Base-by-base conservation (phyloP, 1,140 invertebrate species). In the Leptopilina boulardi region DNA sequence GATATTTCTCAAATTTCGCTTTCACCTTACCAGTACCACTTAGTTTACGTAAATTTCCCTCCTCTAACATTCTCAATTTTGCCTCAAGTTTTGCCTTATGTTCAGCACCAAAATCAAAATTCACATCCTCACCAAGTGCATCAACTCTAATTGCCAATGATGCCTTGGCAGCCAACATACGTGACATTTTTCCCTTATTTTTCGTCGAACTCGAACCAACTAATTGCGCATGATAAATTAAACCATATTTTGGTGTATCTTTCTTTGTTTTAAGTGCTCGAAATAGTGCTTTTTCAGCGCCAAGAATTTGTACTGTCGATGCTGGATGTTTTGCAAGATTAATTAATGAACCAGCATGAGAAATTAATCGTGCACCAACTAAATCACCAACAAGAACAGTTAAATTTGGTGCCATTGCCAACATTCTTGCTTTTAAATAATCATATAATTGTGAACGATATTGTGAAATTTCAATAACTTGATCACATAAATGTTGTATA, bases 211-310 rank as follows among this genome's bases (percentile, higher is more conserved):
- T 47, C 87, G 98, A 96, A 3, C 97, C 97, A 38, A 99, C 95
- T 6, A 99, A 89, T 81, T 97, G 95, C 0, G 99, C 96, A 89
- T 99, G 98, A 88, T 99, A 99, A 80, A 99, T 99, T 2, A 99
- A 92, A 93, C 99, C 99, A 91, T 99, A 99, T 89, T 99, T 99
- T 0, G 99, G 99, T 0, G 99, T 99, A 85, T 99, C 97, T 85
- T 98, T 97, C 86, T 98, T 99, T 0, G 97, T 97, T 91, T 99
- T 99, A 23, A 99, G 92, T 0, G 99, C 98, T 82, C 98, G 92
- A 90, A 99, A 99, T 0, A 99, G 90, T 3, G 99, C 99, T 87
- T 99, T 99, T 87, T 99, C 99, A 2, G 99, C 98, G 76, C 98
- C 98, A 41, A 99, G 93, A 86, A 99, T 99, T 92, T 99, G 99